These are phyloP conservation scores for Centropus unirufus DNA, from an alignment of 2,113 vertebrate species.

Conservation along the genomic window DNA sequence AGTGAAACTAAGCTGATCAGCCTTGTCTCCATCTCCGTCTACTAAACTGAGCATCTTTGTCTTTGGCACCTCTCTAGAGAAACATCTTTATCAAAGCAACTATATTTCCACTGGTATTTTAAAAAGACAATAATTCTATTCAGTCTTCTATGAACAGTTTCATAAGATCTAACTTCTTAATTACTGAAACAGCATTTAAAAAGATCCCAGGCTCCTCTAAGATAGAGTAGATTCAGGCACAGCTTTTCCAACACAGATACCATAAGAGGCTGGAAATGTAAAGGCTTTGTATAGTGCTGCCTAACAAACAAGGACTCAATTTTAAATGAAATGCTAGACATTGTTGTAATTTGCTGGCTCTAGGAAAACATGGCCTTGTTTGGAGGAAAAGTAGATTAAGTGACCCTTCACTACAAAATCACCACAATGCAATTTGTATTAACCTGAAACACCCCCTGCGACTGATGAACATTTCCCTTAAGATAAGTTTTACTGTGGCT, in stretches of 20 bases:
- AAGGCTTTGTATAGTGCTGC: neutral
- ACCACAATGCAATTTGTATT: conserved; percentile 29
- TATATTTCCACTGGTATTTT: neutral
- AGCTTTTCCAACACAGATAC: neutral
- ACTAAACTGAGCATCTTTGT: neutral
- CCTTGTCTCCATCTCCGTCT: neutral
- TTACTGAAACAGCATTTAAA: neutral
- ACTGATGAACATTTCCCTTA: conserved; percentile 32
- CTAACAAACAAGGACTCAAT: conserved; percentile 19
- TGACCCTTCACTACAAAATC: conserved; percentile 34
- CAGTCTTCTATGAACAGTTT: neutral
- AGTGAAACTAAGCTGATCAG: neutral
- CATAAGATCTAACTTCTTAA: neutral
- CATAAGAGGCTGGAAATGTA: neutral
- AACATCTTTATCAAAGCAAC: neutral
- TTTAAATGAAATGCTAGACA: conserved; percentile 49
- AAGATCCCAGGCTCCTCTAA: neutral
- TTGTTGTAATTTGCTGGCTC: conserved; percentile 5
- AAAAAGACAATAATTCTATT: neutral
- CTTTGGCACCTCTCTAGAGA: neutral
- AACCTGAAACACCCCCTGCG: neutral
- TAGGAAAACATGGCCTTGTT: neutral
- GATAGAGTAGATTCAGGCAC: neutral
- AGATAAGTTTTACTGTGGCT: conserved; percentile 21
- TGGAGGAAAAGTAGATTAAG: conserved; percentile 51